These are phyloP conservation scores for Rhimphoctona megacephalus DNA, from an alignment of 2,888 invertebrate genomes.

Conservation along the genomic window DNA sequence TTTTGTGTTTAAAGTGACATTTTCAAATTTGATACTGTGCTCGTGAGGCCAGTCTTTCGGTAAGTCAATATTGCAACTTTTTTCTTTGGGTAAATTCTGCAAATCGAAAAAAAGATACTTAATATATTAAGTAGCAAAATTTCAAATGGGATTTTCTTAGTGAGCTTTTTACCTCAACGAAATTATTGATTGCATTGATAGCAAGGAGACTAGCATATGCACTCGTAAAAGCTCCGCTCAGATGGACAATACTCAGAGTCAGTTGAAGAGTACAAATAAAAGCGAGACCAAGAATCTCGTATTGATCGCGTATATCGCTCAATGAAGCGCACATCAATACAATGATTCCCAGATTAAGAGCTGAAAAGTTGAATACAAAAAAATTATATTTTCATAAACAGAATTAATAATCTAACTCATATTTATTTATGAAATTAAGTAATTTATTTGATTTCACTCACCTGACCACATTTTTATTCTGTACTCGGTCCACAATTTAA, in stretches of 20 bases:
- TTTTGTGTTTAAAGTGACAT: conserved; percentile 70
- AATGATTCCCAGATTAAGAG: conserved; percentile 67
- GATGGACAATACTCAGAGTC: conserved; percentile 70
- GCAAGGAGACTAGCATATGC: conserved; percentile 73
- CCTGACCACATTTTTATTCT: conserved; percentile 76
- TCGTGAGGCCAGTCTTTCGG: conserved; percentile 73
- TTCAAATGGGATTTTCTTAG: neutral
- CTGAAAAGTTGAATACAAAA: conserved; percentile 32
- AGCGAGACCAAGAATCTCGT: conserved; percentile 73
- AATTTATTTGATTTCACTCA: conserved; percentile 29
- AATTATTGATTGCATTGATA: conserved; percentile 72
- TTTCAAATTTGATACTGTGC: conserved; percentile 73
- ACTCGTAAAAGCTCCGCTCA: conserved; percentile 70
- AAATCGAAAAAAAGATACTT: neutral
- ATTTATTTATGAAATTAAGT: neutral
- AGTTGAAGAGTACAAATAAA: conserved; percentile 75
- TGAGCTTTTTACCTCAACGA: conserved; percentile 70
- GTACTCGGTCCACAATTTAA: conserved; percentile 76
- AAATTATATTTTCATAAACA: neutral
- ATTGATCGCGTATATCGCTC: conserved; percentile 67
- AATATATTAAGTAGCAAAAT: neutral
- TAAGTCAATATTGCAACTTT: conserved; percentile 62
- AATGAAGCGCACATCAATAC: conserved; percentile 71
- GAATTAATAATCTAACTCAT: neutral
- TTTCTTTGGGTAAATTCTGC: conserved; percentile 74